Evolutionary conservation across 2,797 vertebrate species (phyloP).

Genomic region (Hephaestus fuliginosus): DNA sequence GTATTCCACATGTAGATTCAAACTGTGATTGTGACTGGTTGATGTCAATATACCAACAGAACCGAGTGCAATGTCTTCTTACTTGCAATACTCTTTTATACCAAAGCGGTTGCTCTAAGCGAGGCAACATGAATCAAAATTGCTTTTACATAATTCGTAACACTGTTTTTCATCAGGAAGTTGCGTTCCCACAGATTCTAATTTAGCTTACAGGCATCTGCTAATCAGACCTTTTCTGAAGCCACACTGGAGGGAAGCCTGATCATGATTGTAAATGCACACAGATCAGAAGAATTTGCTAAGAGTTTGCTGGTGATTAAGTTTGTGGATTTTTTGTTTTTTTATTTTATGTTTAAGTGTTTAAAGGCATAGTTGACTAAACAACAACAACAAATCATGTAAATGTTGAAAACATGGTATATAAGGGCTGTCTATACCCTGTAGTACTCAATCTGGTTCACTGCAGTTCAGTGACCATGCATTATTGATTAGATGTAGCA

Average conservation of each 20-base stretch:
- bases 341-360: background rate
- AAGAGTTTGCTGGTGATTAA: background rate
- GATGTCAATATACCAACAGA: no score
- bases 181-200: background rate
- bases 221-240: background rate
- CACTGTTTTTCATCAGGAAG: background rate
- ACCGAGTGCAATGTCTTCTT: background rate
- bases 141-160: background rate
- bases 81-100: background rate
- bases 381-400: background rate
- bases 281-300: background rate
- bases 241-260: background rate
- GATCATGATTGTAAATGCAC: background rate
- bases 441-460: background rate
- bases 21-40: no score
- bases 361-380: background rate
- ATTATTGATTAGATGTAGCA: conserved; percentile 4
- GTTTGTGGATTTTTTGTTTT: no score
- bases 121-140: background rate
- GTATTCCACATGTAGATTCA: background rate
- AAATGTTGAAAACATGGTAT: background rate
- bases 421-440: background rate
- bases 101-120: background rate
- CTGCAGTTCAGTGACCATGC: background rate
- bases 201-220: background rate